A percentile compares a stretch with the other conserved stretches of the same genome.
Conservation (phyloP, 2,113 vertebrate species). For the Machaerirhynchus nigripectus region DNA sequence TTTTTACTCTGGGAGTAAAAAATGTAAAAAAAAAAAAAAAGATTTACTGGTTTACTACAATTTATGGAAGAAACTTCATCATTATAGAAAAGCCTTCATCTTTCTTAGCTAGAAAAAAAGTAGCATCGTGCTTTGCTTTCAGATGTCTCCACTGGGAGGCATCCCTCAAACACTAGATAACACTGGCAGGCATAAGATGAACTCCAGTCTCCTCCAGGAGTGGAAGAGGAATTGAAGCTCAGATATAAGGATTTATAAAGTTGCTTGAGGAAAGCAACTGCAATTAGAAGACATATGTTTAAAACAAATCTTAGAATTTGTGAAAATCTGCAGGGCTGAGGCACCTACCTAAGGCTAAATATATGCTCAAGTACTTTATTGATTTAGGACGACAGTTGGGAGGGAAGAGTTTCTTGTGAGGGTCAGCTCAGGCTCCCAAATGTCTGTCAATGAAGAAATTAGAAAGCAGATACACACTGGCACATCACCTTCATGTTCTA, state of each 20-base stretch:
- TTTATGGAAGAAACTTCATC: constrained; percentile 25
- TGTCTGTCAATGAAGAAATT: background rate
- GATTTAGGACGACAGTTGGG: background rate
- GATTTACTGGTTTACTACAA: background rate
- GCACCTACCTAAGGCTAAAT: background rate
- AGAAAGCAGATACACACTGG: background rate
- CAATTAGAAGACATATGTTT: background rate
- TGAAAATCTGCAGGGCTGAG: background rate
- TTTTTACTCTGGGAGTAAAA: background rate
- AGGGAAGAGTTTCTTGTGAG: background rate
- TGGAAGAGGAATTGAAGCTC: background rate
- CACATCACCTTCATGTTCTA: background rate
- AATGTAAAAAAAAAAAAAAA: fast-evolving
- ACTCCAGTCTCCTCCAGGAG: background rate
- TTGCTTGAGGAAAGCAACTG: constrained; percentile 1
- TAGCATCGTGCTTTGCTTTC: background rate
- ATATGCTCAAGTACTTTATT: background rate
- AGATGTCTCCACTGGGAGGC: constrained; percentile 33
- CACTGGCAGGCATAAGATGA: background rate
- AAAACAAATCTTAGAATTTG: background rate
- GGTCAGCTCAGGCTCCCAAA: background rate
- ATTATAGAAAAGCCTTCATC: background rate
- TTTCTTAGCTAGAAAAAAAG: background rate
- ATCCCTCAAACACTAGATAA: constrained; percentile 23
- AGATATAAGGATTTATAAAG: background rate